These are phyloP conservation scores for Neodiprion pinetum DNA, from an alignment of 1,140 invertebrate species.

Conservation along the genomic window DNA sequence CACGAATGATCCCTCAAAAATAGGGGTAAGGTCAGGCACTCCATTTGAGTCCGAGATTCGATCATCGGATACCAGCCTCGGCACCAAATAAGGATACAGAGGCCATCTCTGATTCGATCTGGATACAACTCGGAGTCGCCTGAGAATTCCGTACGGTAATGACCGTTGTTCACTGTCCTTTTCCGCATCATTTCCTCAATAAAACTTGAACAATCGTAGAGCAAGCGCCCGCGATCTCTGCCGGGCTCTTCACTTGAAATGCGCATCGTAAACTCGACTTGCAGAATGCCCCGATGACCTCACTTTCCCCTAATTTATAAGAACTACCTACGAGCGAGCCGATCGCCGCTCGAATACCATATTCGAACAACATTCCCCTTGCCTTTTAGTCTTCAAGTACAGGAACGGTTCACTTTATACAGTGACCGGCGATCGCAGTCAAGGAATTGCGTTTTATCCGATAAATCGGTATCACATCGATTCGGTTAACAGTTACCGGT, in stretches of 20 bases:
- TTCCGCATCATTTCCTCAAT: not conserved
- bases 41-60: not conserved
- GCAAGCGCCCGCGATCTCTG: not conserved
- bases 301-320: slow-evolving; percentile 7
- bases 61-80: not conserved
- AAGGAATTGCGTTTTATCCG: not conserved
- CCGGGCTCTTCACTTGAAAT: not conserved
- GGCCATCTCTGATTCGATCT: slow-evolving; percentile 5
- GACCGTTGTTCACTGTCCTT: not conserved
- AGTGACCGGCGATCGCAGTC: not conserved
- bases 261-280: not conserved
- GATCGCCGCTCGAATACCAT: not conserved
- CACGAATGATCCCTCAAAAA: not conserved
- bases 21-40: not conserved
- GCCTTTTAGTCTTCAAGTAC: not conserved
- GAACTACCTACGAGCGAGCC: not conserved
- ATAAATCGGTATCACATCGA: not conserved
- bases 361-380: not conserved
- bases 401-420: not conserved
- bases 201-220: not conserved
- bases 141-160: not conserved
- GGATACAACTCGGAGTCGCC: not conserved
- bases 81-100: not conserved
- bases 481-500: not conserved
- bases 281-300: not conserved